Percentiles rank a stretch among this genome's conserved stretches.
phyloP scores from a whole-genome alignment of 2,113 vertebrate species.

The Pygoscelis adeliae region DNA sequence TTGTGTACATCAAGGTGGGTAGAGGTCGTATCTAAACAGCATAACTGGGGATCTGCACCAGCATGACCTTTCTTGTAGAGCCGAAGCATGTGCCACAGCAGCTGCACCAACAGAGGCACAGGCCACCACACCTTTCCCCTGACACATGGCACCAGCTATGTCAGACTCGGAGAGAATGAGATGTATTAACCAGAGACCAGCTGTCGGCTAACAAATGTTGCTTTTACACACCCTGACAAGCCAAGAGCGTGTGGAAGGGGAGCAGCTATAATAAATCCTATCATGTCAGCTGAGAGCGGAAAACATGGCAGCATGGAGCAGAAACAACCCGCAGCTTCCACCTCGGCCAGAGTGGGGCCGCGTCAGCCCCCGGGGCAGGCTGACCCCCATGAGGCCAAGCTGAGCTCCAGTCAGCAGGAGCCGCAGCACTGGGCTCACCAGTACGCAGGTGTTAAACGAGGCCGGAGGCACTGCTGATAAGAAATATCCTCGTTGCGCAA shows the following conservation, averaged over 20 bases:
- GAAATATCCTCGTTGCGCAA: background rate
- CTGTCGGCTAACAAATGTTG: background rate
- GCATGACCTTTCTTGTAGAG: accelerated
- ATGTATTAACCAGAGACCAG: accelerated
- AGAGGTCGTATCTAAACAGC: accelerated
- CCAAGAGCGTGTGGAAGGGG: accelerated
- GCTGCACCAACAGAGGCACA: background rate
- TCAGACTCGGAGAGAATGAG: accelerated
- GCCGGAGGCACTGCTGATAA: background rate
- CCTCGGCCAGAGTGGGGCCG: accelerated
- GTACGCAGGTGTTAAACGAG: accelerated
- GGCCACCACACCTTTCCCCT: accelerated
- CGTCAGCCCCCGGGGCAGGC: accelerated
- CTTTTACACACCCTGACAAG: background rate
- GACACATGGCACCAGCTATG: accelerated
- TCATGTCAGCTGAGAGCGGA: accelerated
- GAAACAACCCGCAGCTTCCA: background rate
- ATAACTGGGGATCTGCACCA: accelerated
- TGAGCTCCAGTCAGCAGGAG: background rate
- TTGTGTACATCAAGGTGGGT: accelerated
- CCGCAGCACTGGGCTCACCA: background rate
- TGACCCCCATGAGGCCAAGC: background rate
- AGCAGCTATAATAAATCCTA: background rate
- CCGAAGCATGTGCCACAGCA: accelerated
- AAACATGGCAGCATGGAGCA: accelerated